Conservation (phyloP, 2,113 vertebrate species). For the Cryptoleucopteryx plumbea region DNA sequence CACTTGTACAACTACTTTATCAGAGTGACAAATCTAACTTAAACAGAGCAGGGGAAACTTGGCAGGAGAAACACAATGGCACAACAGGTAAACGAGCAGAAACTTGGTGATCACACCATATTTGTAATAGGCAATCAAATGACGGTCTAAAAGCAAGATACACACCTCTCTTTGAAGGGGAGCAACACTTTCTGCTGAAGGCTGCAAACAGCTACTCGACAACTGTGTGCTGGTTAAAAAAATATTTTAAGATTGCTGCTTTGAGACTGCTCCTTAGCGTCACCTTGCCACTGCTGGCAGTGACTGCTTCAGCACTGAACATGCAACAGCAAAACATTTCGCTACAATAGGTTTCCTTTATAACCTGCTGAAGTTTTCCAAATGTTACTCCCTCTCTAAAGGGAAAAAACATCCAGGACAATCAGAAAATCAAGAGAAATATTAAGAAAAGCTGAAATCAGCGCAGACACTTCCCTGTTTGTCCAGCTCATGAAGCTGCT, state of each 20-base stretch:
- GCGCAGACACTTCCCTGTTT: constrained; percentile 38
- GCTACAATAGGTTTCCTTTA: fast-evolving
- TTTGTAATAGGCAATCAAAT: fast-evolving
- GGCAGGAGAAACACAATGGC: not conserved
- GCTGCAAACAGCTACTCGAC: not conserved
- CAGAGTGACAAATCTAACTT: not conserved
- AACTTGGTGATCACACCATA: fast-evolving
- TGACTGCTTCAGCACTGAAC: not conserved
- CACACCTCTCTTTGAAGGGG: not conserved
- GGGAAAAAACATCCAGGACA: not conserved
- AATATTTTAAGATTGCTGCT: not conserved
- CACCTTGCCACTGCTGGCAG: not conserved
- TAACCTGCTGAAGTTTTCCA: not conserved
- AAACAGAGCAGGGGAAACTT: not conserved
- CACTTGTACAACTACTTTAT: not conserved
- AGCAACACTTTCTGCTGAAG: not conserved
- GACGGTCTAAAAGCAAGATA: fast-evolving
- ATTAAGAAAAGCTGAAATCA: not conserved
- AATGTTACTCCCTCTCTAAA: not conserved
- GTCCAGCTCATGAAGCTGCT: constrained; percentile 13
- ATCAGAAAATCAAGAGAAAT: not conserved
- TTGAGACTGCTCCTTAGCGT: not conserved
- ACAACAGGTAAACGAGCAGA: not conserved
- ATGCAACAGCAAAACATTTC: not conserved
- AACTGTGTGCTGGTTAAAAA: not conserved